Conservation (phyloP, 2,888 invertebrate genomes). For the Malthinus seriepunctatus region DNA sequence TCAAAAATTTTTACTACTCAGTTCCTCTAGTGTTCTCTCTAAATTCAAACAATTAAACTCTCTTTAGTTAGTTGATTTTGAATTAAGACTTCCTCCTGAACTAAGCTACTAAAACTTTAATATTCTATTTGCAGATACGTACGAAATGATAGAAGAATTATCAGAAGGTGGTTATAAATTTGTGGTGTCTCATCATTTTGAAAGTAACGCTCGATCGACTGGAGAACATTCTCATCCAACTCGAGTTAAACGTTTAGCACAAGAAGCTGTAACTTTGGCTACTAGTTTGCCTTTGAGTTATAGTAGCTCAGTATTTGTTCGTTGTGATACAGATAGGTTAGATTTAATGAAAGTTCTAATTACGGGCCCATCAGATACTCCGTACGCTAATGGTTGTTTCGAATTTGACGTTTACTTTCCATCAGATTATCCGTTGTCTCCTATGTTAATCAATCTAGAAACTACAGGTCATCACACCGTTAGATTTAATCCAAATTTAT, state of each 20-base stretch:
- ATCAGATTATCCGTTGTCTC: slow-evolving; percentile 69
- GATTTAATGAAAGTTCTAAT: slow-evolving; percentile 97
- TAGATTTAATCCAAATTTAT: slow-evolving; percentile 91
- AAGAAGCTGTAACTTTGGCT: slow-evolving; percentile 92
- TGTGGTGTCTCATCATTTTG: slow-evolving; percentile 87
- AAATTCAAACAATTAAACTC: too few species aligned
- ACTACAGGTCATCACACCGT: slow-evolving; percentile 88
- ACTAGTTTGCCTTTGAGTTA: slow-evolving; percentile 90
- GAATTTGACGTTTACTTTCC: slow-evolving; percentile 91
- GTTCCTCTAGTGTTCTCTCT: too few species aligned
- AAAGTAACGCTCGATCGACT: slow-evolving; percentile 82
- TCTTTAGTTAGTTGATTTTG: too few species aligned
- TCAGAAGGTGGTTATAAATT: slow-evolving; percentile 76
- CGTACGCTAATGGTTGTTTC: slow-evolving; percentile 91
- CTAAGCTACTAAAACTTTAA: background rate
- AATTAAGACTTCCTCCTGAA: too few species aligned
- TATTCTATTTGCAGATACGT: slow-evolving; percentile 75
- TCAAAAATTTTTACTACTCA: too few species aligned
- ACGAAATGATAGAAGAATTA: slow-evolving; percentile 87
- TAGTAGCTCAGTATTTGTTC: slow-evolving; percentile 93
- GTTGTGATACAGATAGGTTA: slow-evolving; percentile 90
- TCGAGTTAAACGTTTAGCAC: slow-evolving; percentile 88
- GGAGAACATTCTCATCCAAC: slow-evolving; percentile 86
- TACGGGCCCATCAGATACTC: slow-evolving; percentile 89
- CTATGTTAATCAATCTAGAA: slow-evolving; percentile 89